Evolutionary conservation across 2,113 vertebrate species (phyloP).

Genomic region (Peromyscus californicus): DNA sequence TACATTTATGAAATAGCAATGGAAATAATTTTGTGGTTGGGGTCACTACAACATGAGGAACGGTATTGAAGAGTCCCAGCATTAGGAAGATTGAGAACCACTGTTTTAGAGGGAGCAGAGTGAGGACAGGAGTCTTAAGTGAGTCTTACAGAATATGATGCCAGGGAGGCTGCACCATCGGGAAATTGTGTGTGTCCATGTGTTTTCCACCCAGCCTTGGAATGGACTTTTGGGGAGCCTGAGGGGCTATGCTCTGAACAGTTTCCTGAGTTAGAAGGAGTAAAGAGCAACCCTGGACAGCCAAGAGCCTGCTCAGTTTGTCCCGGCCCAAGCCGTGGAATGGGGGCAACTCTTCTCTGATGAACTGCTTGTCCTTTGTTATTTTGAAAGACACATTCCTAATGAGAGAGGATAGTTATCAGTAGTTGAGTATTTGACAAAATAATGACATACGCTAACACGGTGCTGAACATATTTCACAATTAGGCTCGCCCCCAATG

Average conservation of each 20-base stretch:
- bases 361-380: background rate
- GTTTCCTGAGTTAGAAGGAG: background rate
- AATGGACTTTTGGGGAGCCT: background rate
- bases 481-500: background rate
- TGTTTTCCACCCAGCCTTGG: background rate
- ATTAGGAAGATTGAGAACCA: background rate
- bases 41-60: background rate
- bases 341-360: background rate
- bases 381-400: background rate
- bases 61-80: background rate
- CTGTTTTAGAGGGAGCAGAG: background rate
- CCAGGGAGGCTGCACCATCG: background rate
- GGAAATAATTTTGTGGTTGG: background rate
- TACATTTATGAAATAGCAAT: background rate
- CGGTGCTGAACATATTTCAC: background rate
- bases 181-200: background rate
- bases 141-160: background rate
- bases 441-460: background rate
- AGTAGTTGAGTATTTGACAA: background rate
- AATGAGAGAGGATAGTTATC: background rate
- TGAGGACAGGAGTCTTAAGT: background rate
- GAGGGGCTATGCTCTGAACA: background rate
- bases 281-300: background rate
- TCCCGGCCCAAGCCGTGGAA: background rate
- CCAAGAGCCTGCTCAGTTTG: background rate